Evolutionary conservation across 2,797 vertebrate genomes (phyloP), one percentile per base, ranked within the genome.

Genomic region (Cynodonichthys magdalenae): DNA sequence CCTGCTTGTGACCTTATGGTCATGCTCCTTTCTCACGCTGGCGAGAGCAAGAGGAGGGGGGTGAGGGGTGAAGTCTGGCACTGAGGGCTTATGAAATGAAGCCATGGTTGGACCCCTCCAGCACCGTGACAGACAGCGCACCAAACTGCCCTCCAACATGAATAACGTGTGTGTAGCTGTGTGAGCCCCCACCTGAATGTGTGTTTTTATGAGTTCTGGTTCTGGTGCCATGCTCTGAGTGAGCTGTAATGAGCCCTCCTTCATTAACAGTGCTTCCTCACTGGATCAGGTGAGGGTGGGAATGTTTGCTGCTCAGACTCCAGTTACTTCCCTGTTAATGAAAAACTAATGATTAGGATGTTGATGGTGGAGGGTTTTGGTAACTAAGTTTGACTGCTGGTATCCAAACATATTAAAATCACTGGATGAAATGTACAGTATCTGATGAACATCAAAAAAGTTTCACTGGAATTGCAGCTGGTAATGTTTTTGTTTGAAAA

Each of bases 131-230:
- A 81, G 84, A 87, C 72, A 76, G 74, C 80, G 79, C 86, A 85
- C 76, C 87, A 72, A 71, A 56, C 73, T 34, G 50, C 63, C 55
- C 65, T 49, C 47, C 57, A 48, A 81, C 88, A 88, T 92, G 91
- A 93, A 92, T 91, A 91, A 91, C 67, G 75, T 51, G 64, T 71
- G 53, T 86, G 77, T 85, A 83, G 72, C 83, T 63, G 63, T 34
- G 15, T n/a, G 41, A 63, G 66, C 82, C 73, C 42, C 72, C 80
- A 24, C 24, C 24, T 24, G 24, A 72, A 69, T 73, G 56, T 82
- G 80, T 71, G 81, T 88, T 89, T 92, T 91, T 92, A 92, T 74
- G 83, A 89, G 84, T 81, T 54, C 62, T 88, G 85, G 84, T 81
- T 54, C 62, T 88, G 85, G 90, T 85, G 79, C 74, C 29, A 69